Evolutionary conservation across 1,140 invertebrate species (phyloP), one percentile per base, ranked within the genome.

Genomic region (Dinothrombium tinctorium): DNA sequence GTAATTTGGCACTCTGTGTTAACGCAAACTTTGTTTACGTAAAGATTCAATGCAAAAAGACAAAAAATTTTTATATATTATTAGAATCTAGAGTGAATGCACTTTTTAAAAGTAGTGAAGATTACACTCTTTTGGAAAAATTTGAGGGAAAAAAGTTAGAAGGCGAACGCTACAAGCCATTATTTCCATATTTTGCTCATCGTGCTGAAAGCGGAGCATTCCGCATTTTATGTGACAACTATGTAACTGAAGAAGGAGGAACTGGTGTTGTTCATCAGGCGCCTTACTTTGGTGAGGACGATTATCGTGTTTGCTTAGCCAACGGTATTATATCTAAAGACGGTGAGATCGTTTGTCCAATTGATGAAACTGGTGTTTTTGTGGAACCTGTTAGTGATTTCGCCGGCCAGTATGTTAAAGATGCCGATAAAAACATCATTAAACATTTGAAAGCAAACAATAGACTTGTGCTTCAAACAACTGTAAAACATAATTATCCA

Each of bases 191-290:
- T 57, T 99, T 90, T 59, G 49, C 48, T 28, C 43, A 66, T 40
- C 33, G 32, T 47, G 63, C 61, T 45, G 55, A 66, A 47, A 67
- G 65, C 22, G 76, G 76, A 31, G 86, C 80, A 6, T 96, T 84
- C 61, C 63, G 67, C 49, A 73, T 99, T 0, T 57, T 96, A 8
- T 70, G 68, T 43, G 92, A 95, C 63, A 65, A 60, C 8, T 99
- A 98, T 64, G 90, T 99, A 0, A 94, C 86, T 7, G 71, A 82
- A 45, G 92, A 96, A 48, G 79, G 78, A 52, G 94, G 94, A 65
- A 98, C 92, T 7, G 94, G 94, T n/a, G 68, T 98, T 50, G 94
- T 99, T 20, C 92, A 99, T 59, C 87, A 95, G 61, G 83, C 94
- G 1, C 89, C 94, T 9, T 98, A 95, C 61, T 98, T 98, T 67